Percentiles rank a stretch among this genome's conserved stretches.
phyloP scores from a whole-genome alignment of 2,888 invertebrate genomes.

The Gortyna flavago region DNA sequence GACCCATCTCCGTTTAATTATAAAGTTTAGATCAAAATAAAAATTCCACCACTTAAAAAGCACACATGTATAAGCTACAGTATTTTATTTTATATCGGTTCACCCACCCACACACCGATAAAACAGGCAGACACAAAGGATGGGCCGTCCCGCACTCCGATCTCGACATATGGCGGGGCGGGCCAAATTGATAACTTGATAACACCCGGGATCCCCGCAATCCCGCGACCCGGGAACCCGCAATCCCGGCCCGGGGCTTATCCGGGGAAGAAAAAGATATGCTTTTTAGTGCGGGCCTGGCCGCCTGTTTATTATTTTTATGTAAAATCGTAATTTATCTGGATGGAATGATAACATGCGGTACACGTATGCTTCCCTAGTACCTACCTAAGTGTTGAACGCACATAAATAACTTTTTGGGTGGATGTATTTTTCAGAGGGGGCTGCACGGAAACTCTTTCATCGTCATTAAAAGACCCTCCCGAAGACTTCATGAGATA shows the following conservation, averaged over 20 bases:
- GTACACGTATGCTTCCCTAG: slow-evolving; percentile 57
- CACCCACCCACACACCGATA: slow-evolving; percentile 47
- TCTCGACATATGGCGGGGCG: slow-evolving; percentile 68
- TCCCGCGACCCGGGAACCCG: slow-evolving; percentile 68
- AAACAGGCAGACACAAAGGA: slow-evolving; percentile 46
- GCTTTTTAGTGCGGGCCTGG: slow-evolving; percentile 69
- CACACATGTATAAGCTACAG: slow-evolving; percentile 3
- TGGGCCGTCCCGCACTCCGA: slow-evolving; percentile 39
- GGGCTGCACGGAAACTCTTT: background rate
- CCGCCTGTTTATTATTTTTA: slow-evolving; percentile 75
- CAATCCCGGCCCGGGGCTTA: slow-evolving; percentile 74
- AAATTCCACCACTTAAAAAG: slow-evolving; percentile 1
- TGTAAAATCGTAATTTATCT: slow-evolving; percentile 79
- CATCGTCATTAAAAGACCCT: background rate
- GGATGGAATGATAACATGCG: slow-evolving; percentile 80
- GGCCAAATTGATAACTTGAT: slow-evolving; percentile 87
- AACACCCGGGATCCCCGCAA: slow-evolving; percentile 75
- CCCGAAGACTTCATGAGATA: background rate
- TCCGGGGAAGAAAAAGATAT: slow-evolving; percentile 73
- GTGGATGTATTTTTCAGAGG: background rate
- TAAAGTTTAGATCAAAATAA: background rate
- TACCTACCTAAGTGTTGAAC: slow-evolving; percentile 47
- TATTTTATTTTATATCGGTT: slow-evolving; percentile 22
- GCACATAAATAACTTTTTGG: slow-evolving; percentile 31
- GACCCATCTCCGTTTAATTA: background rate